A percentile compares a stretch with the other conserved stretches of the same genome.
These are phyloP conservation scores for Petaurus breviceps DNA, from an alignment of 2,113 vertebrate genomes.

Conservation along the genomic window DNA sequence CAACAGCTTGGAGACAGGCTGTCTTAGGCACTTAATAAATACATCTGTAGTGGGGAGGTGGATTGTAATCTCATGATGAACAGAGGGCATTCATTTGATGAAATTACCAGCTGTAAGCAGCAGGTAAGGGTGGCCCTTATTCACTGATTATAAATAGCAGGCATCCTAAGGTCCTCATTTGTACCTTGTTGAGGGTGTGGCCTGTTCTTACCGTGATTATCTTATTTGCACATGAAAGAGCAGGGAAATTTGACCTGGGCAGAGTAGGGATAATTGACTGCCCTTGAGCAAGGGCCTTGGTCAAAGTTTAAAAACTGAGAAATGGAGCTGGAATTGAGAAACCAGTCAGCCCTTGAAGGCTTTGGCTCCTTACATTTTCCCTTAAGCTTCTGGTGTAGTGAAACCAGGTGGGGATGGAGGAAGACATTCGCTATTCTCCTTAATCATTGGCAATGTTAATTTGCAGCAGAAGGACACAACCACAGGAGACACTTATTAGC, in stretches of 20 bases:
- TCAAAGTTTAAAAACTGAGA: background rate
- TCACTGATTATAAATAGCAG: background rate
- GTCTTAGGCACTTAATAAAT: background rate
- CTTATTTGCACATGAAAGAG: background rate
- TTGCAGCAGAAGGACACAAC: background rate
- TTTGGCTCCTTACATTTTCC: background rate
- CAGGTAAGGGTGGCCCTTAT: background rate
- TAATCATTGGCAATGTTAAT: background rate
- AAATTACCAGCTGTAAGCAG: background rate
- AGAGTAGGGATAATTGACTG: background rate
- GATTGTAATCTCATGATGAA: background rate
- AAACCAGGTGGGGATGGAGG: background rate
- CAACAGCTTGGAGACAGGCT: slow-evolving; percentile 17
- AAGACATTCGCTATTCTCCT: background rate
- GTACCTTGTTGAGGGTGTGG: background rate
- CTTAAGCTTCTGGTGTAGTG: background rate
- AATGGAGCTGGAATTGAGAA: background rate
- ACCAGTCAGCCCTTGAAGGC: background rate
- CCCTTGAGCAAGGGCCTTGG: background rate
- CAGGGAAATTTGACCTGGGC: background rate
- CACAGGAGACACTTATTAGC: background rate
- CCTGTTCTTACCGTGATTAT: background rate
- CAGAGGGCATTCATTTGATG: background rate
- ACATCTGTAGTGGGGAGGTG: background rate
- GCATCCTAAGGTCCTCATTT: background rate